phyloP scores from a whole-genome alignment of 30 jellyfish, hydroid and myxozoan genomes.

The Mastigias papua region DNA sequence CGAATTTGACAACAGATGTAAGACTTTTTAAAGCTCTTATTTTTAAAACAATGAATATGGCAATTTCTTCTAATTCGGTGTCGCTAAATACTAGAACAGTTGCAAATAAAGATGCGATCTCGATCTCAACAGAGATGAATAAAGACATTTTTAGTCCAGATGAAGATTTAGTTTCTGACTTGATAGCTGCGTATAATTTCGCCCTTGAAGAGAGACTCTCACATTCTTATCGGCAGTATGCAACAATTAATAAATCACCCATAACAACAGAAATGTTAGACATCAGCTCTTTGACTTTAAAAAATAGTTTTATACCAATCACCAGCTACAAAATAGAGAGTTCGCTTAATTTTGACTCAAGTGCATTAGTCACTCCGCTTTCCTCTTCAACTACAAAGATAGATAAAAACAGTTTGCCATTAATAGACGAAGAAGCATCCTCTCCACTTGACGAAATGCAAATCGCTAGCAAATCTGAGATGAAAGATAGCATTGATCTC shows the following conservation, averaged over 20 bases:
- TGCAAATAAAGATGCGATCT: too few relatives aligned
- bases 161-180: background rate
- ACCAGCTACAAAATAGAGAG: background rate
- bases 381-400: background rate
- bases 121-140: too few relatives aligned
- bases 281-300: background rate
- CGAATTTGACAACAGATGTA: too few relatives aligned
- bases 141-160: too few relatives aligned
- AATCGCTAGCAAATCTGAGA: background rate
- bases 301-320: background rate
- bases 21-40: too few relatives aligned
- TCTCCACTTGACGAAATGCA: background rate
- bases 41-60: too few relatives aligned
- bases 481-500: background rate
- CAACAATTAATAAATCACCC: background rate
- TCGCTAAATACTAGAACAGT: too few relatives aligned
- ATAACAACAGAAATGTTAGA: background rate
- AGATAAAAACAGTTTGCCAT: background rate
- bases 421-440: background rate
- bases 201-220: background rate
- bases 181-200: slow-evolving; percentile 3
- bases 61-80: too few relatives aligned
- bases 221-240: background rate
- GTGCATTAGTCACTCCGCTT: background rate
- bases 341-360: background rate